Evolutionary conservation across 1,140 invertebrate species (phyloP).

Genomic region (Anthonomus grandis): DNA sequence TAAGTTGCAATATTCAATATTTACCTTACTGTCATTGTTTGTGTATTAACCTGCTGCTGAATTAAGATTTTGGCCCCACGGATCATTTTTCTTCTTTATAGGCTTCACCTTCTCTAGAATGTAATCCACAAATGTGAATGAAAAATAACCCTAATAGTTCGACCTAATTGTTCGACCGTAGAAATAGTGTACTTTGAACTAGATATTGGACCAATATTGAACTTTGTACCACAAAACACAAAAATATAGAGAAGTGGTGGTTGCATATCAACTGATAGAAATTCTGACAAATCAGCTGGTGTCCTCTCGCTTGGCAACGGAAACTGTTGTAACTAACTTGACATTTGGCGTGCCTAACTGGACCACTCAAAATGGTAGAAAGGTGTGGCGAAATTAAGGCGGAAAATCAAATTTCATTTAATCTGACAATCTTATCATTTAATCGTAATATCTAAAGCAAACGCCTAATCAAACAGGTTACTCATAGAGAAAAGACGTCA

Average conservation of each 20-base stretch:
- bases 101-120: not conserved
- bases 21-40: conserved; percentile 22
- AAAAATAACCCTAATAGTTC: not conserved
- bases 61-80: conserved; percentile 15
- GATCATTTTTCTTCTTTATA: conserved; percentile 17
- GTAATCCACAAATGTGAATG: conserved; percentile 4
- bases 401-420: too few relatives aligned
- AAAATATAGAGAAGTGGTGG: not conserved
- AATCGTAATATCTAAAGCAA: too few relatives aligned
- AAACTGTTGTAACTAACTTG: too few relatives aligned
- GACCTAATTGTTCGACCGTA: conserved; percentile 6
- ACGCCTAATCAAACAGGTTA: too few relatives aligned
- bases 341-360: too few relatives aligned
- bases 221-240: not conserved
- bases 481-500: too few relatives aligned
- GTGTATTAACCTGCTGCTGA: conserved; percentile 13
- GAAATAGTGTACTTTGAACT: conserved; percentile 24
- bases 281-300: too few relatives aligned
- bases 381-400: too few relatives aligned
- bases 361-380: too few relatives aligned
- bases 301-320: too few relatives aligned
- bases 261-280: too few relatives aligned
- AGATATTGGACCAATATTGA: conserved; percentile 10
- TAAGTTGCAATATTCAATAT: not conserved
- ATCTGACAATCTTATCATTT: too few relatives aligned